phyloP scores from a whole-genome alignment of 2,113 vertebrate genomes.

The Zapornia atra region DNA sequence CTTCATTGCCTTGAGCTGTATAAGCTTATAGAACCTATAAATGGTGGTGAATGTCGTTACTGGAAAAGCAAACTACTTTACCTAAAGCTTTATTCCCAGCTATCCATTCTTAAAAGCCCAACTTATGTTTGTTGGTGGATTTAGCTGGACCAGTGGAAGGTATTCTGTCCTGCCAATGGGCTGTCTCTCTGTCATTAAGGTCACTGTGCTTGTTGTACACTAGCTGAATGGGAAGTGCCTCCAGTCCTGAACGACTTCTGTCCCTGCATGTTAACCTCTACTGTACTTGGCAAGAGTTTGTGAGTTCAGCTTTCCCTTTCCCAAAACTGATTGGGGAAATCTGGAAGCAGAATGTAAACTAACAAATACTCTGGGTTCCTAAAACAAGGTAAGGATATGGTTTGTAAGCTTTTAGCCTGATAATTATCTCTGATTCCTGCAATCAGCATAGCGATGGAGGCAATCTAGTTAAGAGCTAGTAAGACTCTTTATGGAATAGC shows the following conservation, averaged over 20 bases:
- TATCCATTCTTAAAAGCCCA: background rate
- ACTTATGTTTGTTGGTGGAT: background rate
- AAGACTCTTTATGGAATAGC: background rate
- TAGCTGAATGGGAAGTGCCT: background rate
- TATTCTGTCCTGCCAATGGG: background rate
- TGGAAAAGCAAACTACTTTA: background rate
- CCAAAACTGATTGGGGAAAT: background rate
- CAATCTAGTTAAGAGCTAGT: background rate
- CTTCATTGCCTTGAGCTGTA: too few species aligned
- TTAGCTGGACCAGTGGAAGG: background rate
- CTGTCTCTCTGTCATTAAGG: background rate
- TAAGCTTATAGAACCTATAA: background rate
- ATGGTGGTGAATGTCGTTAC: background rate
- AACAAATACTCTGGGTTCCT: background rate
- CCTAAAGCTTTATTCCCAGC: background rate
- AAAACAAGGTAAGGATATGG: background rate
- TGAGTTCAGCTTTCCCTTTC: background rate
- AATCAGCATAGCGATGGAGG: background rate
- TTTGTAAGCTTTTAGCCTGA: background rate
- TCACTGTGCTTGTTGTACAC: background rate
- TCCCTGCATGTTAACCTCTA: fast-evolving
- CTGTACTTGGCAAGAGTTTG: background rate
- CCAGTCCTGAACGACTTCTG: background rate
- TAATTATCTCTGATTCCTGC: background rate
- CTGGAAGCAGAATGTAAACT: background rate